These are phyloP conservation scores for Drosophila algonquin DNA, from an alignment of 2,888 invertebrate genomes.

Conservation along the genomic window DNA sequence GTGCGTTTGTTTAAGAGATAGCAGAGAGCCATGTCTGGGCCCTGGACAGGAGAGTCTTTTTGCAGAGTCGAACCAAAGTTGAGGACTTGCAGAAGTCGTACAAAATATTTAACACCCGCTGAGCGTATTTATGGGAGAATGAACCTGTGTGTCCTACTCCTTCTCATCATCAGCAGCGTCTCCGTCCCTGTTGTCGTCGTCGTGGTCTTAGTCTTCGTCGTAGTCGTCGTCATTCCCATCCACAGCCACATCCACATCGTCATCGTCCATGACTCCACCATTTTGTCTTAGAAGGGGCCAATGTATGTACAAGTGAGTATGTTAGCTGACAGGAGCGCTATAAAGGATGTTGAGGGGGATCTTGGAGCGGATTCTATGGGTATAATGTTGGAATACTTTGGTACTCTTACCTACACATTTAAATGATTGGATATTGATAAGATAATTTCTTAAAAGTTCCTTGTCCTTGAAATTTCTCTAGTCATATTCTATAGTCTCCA, in stretches of 20 bases:
- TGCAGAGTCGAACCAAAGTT: conserved; percentile 35
- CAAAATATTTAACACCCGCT: conserved; percentile 81
- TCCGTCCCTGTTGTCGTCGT: conserved; percentile 38
- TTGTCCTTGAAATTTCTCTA: neutral
- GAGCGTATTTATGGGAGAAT: conserved; percentile 82
- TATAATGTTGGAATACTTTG: neutral
- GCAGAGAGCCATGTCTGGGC: conserved; percentile 47
- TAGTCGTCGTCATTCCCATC: conserved; percentile 17
- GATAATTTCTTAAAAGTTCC: neutral
- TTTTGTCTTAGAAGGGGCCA: conserved; percentile 70
- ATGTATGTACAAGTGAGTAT: conserved; percentile 17
- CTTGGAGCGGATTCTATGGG: neutral
- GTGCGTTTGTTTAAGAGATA: conserved; percentile 55
- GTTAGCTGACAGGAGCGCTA: conserved; percentile 15
- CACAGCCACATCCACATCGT: conserved; percentile 21
- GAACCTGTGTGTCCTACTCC: conserved; percentile 77
- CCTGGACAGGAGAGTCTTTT: conserved; percentile 25
- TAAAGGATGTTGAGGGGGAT: neutral
- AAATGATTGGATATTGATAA: neutral
- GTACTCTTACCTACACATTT: neutral
- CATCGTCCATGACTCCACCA: conserved; percentile 54
- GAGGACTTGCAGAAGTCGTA: conserved; percentile 77
- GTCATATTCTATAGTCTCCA: too few relatives aligned
- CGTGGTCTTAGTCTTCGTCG: conserved; percentile 17
- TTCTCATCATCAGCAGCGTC: conserved; percentile 19